These are phyloP conservation scores for Rhincodon typus DNA, from an alignment of 2,797 vertebrate species.

Conservation along the genomic window DNA sequence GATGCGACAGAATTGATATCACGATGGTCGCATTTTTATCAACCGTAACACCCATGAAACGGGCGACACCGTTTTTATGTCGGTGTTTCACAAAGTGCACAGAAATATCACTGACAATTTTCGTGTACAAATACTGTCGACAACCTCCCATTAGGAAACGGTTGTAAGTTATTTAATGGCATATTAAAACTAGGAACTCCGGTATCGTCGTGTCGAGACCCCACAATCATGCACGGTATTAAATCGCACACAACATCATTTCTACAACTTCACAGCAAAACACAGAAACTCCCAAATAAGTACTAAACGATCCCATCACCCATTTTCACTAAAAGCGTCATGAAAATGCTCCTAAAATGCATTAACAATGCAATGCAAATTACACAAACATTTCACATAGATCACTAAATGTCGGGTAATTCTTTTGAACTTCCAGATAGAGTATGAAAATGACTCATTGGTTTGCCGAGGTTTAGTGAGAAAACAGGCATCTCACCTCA, in stretches of 20 bases:
- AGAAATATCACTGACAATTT: neutral
- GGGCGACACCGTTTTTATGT: neutral
- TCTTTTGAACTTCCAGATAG: neutral
- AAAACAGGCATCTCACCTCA: neutral
- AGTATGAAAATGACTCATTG: neutral
- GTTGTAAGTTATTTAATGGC: neutral
- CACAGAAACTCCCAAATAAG: neutral
- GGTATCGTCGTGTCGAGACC: neutral
- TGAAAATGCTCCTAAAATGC: neutral
- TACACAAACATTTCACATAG: neutral
- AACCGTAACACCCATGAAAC: neutral
- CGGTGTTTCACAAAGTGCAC: neutral
- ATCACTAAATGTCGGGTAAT: neutral
- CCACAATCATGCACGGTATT: too few species aligned
- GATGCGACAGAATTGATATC: neutral
- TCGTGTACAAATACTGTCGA: neutral
- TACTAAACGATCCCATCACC: neutral
- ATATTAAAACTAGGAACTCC: neutral
- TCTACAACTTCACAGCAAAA: neutral
- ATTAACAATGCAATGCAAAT: neutral
- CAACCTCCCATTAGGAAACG: neutral
- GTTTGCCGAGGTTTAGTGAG: neutral
- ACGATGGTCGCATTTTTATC: neutral
- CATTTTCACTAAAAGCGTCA: neutral
- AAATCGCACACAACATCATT: neutral